Evolutionary conservation across 2,888 invertebrate species (phyloP), one percentile per base, ranked within the genome.

Genomic region (Arctia plantaginis): DNA sequence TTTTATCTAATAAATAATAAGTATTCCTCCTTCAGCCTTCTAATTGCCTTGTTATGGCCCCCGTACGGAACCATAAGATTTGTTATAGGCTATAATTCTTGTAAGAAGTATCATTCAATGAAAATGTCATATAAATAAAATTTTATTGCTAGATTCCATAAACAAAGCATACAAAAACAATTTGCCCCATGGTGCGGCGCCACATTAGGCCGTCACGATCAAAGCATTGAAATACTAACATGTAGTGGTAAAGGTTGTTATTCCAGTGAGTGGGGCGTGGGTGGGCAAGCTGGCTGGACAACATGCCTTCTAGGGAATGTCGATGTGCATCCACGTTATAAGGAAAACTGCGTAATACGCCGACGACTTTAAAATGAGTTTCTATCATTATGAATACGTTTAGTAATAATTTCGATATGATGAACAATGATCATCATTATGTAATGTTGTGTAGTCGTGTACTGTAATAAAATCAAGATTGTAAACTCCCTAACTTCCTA

Each of bases 251-350:
- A 83, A 82, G 85, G 89, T 87, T 90, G 87, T 89, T 90, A 89
- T 84, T 87, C 82, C 89, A 85, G 83, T 70, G 84, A 87, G 87
- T 80, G 86, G 86, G 89, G 90, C 90, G 94, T 93, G 91, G 93
- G 93, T 88, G 93, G 90, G 79, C 78, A 71, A 85, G 89, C 90
- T 87, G 85, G 86, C 87, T 82, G 84, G 89, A 86, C 93, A 84
- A 91, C 91, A 85, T 90, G 88, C 95, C 95, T 90, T 95, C 82
- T 94, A 95, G 90, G 95, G 95, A 93, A 95, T 91, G 91, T 94
- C 91, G 94, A 82, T 88, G 87, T 89, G 89, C 89, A 92, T 91
- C 90, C 92, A 88, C 87, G 87, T 78, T 84, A 85, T 88, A 87
- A 88, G 90, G 90, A 90, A 91, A 91, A 88, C 86, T 83, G 82